Percentiles rank a stretch among this genome's conserved stretches.
Conservation (phyloP, 2,797 vertebrate genomes). For the Tokudaia tokunoshimensis region DNA sequence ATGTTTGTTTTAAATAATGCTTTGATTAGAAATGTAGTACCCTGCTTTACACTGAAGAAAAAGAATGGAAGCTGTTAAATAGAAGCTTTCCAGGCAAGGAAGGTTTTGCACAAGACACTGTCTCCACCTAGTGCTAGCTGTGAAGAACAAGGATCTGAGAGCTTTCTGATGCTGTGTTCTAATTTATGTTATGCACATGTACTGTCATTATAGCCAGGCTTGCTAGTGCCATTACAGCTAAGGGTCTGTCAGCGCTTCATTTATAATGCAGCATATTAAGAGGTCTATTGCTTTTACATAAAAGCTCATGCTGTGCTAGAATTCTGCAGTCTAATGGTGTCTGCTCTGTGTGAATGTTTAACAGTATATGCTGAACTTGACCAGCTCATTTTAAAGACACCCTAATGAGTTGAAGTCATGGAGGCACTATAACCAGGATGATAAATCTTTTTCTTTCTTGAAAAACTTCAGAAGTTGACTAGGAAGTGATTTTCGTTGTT, state of each 20-base stretch:
- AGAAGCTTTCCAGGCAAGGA: neutral
- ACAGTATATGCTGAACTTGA: constrained; percentile 72
- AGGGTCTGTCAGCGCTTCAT: constrained; percentile 69
- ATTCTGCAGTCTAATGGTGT: constrained; percentile 61
- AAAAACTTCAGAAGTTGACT: constrained; percentile 16
- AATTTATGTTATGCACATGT: neutral
- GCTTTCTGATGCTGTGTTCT: neutral
- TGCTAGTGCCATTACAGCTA: constrained; percentile 63
- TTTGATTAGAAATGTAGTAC: constrained; percentile 12
- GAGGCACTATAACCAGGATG: neutral
- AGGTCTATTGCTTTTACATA: constrained; percentile 70
- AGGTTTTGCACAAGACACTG: constrained; percentile 82
- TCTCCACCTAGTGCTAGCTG: constrained; percentile 89
- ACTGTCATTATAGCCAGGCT: constrained; percentile 42
- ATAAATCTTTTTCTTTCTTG: neutral
- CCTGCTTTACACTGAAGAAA: constrained; percentile 19
- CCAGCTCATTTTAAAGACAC: constrained; percentile 68
- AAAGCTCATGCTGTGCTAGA: constrained; percentile 71
- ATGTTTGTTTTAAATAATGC: constrained; percentile 72
- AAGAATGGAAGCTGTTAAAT: constrained; percentile 1
- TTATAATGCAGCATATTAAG: constrained; percentile 74
- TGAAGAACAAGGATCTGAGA: constrained; percentile 58
- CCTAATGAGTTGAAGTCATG: neutral
- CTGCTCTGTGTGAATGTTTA: constrained; percentile 77
- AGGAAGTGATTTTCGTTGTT: neutral